Evolutionary conservation across 1,140 invertebrate species (phyloP).

Genomic region (Drosophila kepulauana): DNA sequence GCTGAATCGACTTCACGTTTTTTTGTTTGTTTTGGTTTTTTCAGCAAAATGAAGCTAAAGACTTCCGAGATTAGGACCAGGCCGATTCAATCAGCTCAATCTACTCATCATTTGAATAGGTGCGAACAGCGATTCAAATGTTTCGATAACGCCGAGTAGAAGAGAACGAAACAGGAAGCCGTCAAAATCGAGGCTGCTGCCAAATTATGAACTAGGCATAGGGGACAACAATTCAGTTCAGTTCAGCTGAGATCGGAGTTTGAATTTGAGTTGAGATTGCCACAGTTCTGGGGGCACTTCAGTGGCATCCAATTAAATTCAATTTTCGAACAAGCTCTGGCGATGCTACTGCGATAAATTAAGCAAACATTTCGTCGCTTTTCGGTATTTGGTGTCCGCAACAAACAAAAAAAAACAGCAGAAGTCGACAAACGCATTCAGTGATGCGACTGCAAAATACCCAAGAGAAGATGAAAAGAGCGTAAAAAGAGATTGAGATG

Average conservation of each 20-base stretch:
- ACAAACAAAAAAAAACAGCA: slow-evolving; percentile 25
- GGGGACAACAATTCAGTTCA: slow-evolving; percentile 41
- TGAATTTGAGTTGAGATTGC: neutral
- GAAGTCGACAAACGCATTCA: slow-evolving; percentile 3
- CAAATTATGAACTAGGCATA: slow-evolving; percentile 74
- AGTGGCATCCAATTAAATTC: slow-evolving; percentile 81
- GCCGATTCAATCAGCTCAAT: slow-evolving; percentile 69
- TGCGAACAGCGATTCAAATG: slow-evolving; percentile 71
- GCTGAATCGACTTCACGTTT: slow-evolving; percentile 34
- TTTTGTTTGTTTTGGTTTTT: slow-evolving; percentile 43
- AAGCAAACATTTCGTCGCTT: slow-evolving; percentile 72
- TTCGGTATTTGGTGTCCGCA: slow-evolving; percentile 32
- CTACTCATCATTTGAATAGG: slow-evolving; percentile 73
- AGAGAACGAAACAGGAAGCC: slow-evolving; percentile 47
- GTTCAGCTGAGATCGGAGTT: neutral
- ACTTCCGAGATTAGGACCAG: slow-evolving; percentile 51
- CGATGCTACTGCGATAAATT: slow-evolving; percentile 81
- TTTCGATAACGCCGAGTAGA: slow-evolving; percentile 50
- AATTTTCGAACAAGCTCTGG: slow-evolving; percentile 70
- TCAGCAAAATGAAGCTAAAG: slow-evolving; percentile 50
- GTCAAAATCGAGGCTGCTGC: slow-evolving; percentile 50
- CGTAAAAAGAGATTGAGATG: neutral
- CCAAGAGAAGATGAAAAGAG: neutral
- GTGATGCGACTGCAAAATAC: slow-evolving; percentile 13
- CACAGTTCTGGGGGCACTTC: slow-evolving; percentile 38